Base-by-base conservation (phyloP, 1,140 invertebrate genomes). In the Sitophilus oryzae region DNA sequence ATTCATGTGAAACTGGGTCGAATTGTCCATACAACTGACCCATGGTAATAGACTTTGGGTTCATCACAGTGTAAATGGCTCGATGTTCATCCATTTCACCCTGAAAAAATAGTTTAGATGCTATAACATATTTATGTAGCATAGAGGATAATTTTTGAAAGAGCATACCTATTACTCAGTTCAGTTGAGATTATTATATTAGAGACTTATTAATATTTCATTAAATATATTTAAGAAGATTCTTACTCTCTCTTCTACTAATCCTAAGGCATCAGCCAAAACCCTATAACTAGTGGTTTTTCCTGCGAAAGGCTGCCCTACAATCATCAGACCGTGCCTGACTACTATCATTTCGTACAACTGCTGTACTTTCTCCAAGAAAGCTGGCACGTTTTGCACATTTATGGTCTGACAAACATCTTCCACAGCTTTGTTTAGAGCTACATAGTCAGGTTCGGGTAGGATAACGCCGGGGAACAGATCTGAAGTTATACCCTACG, bases 331-430 rank as follows among this genome's bases (percentile, higher is more conserved):
- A 8, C 88, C 88, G 69, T 94, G 91, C 21, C 91, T 77, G 0
- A 95, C 91, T 30, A 93, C 83, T 79, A 96, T 95, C 91, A 96
- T 96, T 74, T 96, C 93, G 70, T 93, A 96, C 14, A 96, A 81
- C 74, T 96, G 88, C 58, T 91, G 88, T 22, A 92, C 83, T 75
- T 96, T 96, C 71, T 92, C 86, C 44, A 94, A 71, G 68, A 96
- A 94, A 72, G 85, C 86, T 0, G 82, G 76, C 0, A 84, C 88
- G 54, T 85, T 85, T 69, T 95, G 91, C 1, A 96, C 76, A 69
- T 96, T 95, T 19, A 83, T 79, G 5, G 76, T 75, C 1, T 74
- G 71, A 66, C 91, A 95, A 10, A 82, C 83, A 63, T 85, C 78
- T 23, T 73, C 68, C 0, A 88, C 71, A 9, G 78, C 80, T 53